Conservation (phyloP, 2,797 vertebrate genomes). For the Tangara arthus region DNA sequence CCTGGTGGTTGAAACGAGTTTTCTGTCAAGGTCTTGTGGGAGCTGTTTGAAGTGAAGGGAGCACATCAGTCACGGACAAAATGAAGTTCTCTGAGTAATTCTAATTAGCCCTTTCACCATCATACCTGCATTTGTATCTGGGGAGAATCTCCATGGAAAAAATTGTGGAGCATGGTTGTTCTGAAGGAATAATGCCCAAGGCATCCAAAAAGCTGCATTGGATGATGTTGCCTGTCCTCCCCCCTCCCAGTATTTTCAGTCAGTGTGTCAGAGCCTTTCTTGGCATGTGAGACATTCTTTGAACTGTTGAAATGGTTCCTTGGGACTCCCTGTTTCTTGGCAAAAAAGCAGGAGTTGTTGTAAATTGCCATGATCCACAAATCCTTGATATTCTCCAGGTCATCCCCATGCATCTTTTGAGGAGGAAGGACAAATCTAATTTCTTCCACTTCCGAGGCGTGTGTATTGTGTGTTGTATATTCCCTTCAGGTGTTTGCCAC, state of each 20-base stretch:
- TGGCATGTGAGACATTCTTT: not conserved
- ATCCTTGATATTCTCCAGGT: not conserved
- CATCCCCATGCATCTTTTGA: not conserved
- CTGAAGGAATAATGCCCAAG: not conserved
- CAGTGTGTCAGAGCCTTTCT: not conserved
- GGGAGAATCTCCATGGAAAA: not conserved
- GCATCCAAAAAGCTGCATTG: not conserved
- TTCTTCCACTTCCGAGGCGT: not conserved
- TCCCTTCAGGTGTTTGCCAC: not conserved
- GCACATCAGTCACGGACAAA: not conserved
- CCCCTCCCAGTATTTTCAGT: not conserved
- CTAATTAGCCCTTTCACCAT: not conserved
- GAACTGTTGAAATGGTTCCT: not conserved
- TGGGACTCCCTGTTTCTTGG: not conserved
- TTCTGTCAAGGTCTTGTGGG: not conserved
- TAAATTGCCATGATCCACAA: not conserved
- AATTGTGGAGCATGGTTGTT: rapidly evolving
- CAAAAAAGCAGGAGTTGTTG: not conserved
- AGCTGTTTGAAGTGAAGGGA: not conserved
- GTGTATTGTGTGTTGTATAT: not conserved
- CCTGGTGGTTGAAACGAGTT: not conserved
- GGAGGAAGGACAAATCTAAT: not conserved
- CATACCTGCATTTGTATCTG: not conserved
- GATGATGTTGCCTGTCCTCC: not conserved
- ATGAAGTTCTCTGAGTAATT: not conserved